Evolutionary conservation across 2,113 vertebrate species (phyloP).

Genomic region (Illadopsis cleaveri): DNA sequence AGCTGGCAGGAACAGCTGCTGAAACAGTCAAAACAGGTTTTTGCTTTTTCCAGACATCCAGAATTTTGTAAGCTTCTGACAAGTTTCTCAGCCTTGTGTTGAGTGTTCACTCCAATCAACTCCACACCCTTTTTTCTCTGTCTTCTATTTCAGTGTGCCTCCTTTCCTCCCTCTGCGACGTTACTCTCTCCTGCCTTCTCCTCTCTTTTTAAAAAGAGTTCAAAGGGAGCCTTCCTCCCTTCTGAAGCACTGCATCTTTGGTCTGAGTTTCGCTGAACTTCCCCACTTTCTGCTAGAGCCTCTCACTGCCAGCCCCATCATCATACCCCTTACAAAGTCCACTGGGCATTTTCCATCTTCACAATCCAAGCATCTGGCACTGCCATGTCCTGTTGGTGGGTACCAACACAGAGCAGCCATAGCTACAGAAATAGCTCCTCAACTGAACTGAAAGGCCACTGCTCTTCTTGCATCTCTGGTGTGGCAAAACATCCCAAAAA

Average conservation of each 20-base stretch:
- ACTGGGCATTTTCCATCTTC: neutral
- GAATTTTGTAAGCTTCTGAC: neutral
- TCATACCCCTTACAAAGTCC: neutral
- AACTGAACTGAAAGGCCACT: neutral
- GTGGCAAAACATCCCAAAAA: neutral
- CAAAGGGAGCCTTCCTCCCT: neutral
- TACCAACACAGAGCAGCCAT: neutral
- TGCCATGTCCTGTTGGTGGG: neutral
- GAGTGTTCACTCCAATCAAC: neutral
- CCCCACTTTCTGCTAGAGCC: neutral
- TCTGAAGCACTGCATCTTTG: neutral
- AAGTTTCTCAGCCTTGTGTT: neutral
- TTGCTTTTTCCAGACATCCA: neutral
- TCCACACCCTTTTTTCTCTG: neutral
- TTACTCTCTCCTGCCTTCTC: neutral
- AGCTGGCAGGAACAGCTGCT: conserved; percentile 45
- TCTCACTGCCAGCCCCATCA: neutral
- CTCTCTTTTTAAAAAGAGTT: neutral
- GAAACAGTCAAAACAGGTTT: neutral
- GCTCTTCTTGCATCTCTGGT: neutral
- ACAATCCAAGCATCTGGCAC: neutral
- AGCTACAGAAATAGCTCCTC: neutral
- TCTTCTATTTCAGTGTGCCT: neutral
- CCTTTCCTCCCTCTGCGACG: neutral
- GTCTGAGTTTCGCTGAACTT: neutral